Evolutionary conservation across 2,888 invertebrate genomes (phyloP).

Genomic region (Vesta saturnalis): DNA sequence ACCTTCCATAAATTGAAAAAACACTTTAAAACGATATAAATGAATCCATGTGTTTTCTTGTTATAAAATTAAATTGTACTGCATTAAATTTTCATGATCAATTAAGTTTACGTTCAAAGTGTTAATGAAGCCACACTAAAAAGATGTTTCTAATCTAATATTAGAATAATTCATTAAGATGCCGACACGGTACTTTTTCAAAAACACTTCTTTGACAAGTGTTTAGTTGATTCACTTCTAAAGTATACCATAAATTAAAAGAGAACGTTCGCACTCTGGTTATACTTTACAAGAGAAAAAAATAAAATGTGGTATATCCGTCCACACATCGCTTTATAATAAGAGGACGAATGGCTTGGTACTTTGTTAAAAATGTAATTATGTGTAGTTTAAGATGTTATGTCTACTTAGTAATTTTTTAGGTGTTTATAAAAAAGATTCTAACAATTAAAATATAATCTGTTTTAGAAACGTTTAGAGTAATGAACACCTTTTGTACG

Average conservation of each 20-base stretch:
- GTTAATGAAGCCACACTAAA: slow-evolving; percentile 40
- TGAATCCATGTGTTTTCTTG: slow-evolving; percentile 11
- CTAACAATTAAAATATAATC: too few species aligned
- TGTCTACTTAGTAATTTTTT: too few species aligned
- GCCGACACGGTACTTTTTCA: slow-evolving; percentile 26
- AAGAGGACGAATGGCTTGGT: neutral
- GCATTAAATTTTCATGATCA: slow-evolving; percentile 39
- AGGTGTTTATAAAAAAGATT: too few species aligned
- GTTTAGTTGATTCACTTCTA: slow-evolving; percentile 43
- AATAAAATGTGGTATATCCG: slow-evolving; percentile 36
- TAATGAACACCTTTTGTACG: too few species aligned
- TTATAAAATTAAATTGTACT: slow-evolving; percentile 22
- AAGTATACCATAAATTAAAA: slow-evolving; percentile 44
- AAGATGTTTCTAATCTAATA: slow-evolving; percentile 42
- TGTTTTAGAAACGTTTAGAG: too few species aligned
- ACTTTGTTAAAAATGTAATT: neutral
- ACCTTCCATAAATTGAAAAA: neutral
- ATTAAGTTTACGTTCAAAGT: slow-evolving; percentile 40
- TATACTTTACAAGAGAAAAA: slow-evolving; percentile 17
- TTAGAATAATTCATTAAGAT: slow-evolving; percentile 44
- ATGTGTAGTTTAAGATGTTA: neutral
- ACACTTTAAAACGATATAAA: neutral
- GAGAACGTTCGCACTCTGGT: slow-evolving; percentile 41
- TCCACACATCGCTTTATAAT: slow-evolving; percentile 30
- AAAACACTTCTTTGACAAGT: slow-evolving; percentile 41